These are phyloP conservation scores for Thalassarche chlororhynchos DNA, from an alignment of 2,113 vertebrate genomes.

Conservation along the genomic window DNA sequence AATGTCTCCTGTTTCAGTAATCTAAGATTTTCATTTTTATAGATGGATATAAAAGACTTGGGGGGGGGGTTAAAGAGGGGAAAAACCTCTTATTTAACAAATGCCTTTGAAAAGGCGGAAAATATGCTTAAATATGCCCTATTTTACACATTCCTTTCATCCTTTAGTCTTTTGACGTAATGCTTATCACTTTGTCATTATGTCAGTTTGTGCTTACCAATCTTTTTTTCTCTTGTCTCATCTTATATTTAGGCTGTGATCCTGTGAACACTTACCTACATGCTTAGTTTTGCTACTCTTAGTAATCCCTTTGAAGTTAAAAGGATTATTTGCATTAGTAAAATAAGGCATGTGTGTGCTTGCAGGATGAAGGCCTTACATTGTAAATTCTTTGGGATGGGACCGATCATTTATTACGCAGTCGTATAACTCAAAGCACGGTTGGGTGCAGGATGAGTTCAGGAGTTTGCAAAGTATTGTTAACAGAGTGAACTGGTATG, in stretches of 20 bases:
- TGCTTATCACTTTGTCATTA: slow-evolving; percentile 42
- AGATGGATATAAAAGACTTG: neutral
- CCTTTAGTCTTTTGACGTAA: neutral
- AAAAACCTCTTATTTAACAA: neutral
- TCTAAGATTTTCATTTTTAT: neutral
- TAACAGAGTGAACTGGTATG: neutral
- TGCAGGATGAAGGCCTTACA: slow-evolving; percentile 14
- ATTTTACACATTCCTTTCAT: slow-evolving; percentile 40
- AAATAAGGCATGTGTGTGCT: slow-evolving; percentile 17
- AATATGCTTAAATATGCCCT: slow-evolving; percentile 49
- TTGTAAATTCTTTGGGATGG: neutral
- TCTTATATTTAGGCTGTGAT: slow-evolving; percentile 27
- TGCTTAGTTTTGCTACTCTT: slow-evolving; percentile 27
- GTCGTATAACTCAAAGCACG: neutral
- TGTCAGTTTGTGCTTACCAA: slow-evolving; percentile 33
- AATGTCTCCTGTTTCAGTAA: neutral
- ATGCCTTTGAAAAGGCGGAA: slow-evolving; percentile 17
- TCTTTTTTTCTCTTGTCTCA: neutral
- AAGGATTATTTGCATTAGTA: slow-evolving; percentile 62
- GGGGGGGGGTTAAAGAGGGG: neutral
- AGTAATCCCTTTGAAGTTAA: slow-evolving; percentile 63
- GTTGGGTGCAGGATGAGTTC: neutral
- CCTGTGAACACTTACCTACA: slow-evolving; percentile 11
- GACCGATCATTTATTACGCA: neutral
- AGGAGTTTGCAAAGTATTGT: neutral